Percentiles rank a stretch among this genome's conserved stretches.
These are phyloP conservation scores for Pyrocoelia pectoralis DNA, from an alignment of 2,888 invertebrate species.

Conservation along the genomic window DNA sequence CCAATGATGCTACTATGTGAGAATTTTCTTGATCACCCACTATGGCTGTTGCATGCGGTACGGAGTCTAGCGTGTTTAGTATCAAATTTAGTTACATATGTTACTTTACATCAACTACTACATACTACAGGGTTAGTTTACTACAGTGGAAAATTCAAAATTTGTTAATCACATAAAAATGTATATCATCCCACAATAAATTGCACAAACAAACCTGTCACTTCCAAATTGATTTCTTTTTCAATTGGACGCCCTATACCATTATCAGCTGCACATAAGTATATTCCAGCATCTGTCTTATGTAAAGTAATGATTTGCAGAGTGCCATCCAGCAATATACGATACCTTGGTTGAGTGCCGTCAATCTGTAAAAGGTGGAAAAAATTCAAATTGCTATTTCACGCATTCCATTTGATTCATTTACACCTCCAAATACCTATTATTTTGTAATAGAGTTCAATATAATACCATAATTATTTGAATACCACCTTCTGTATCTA, in stretches of 20 bases:
- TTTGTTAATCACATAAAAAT: no score
- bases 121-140: not conserved
- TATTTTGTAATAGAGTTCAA: no score
- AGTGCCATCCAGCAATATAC: conserved; percentile 72
- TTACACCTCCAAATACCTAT: no score
- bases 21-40: conserved; percentile 70
- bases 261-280: conserved; percentile 87
- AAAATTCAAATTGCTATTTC: not conserved
- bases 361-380: conserved; percentile 69
- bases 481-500: no score
- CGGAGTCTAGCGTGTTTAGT: conserved; percentile 63
- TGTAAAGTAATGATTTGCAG: conserved; percentile 84
- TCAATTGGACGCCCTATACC: conserved; percentile 73
- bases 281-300: conserved; percentile 83
- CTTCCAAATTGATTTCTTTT: conserved; percentile 73
- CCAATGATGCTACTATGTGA: conserved; percentile 74
- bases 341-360: conserved; percentile 74
- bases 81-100: conserved; percentile 10
- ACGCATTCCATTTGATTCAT: not conserved
- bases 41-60: conserved; percentile 67
- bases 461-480: no score
- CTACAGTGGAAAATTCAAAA: not conserved
- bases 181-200: not conserved
- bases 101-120: not conserved
- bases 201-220: conserved; percentile 68